These are phyloP conservation scores for Lobophora halterata DNA, from an alignment of 2,888 invertebrate genomes.

Conservation along the genomic window DNA sequence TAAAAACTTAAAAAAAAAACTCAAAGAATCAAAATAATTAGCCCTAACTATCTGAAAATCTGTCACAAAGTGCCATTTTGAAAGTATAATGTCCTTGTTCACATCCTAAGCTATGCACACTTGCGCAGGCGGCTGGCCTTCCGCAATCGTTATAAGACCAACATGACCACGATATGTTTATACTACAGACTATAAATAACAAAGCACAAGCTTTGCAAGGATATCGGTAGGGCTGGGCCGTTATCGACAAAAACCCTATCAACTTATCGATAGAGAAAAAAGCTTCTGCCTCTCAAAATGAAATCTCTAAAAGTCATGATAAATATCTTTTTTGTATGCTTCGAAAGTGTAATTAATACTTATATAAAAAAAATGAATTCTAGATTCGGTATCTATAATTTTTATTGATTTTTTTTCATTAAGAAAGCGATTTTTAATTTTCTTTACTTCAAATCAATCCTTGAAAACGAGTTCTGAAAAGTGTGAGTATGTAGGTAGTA, in stretches of 20 bases:
- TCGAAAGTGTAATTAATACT: too few relatives aligned
- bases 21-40: too few relatives aligned
- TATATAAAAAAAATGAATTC: too few relatives aligned
- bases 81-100: slow-evolving; percentile 19
- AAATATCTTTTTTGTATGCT: too few relatives aligned
- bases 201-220: slow-evolving; percentile 30
- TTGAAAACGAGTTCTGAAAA: slow-evolving; percentile 3
- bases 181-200: slow-evolving; percentile 42
- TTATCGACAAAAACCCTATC: slow-evolving; percentile 4
- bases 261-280: slow-evolving; percentile 9
- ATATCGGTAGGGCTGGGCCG: slow-evolving; percentile 26
- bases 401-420: too few relatives aligned
- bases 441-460: too few relatives aligned
- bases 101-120: slow-evolving; percentile 26
- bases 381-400: too few relatives aligned
- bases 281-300: too few relatives aligned
- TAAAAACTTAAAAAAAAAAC: too few relatives aligned
- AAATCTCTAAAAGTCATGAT: too few relatives aligned
- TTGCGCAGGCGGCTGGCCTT: slow-evolving; percentile 28
- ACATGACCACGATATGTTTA: slow-evolving; percentile 25
- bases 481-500: slow-evolving; percentile 16
- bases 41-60: slow-evolving; percentile 2
- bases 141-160: slow-evolving; percentile 37
- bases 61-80: slow-evolving; percentile 11
- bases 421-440: too few relatives aligned